Evolutionary conservation across 2,888 invertebrate genomes (phyloP).

Genomic region (Nemapogon koenigi): DNA sequence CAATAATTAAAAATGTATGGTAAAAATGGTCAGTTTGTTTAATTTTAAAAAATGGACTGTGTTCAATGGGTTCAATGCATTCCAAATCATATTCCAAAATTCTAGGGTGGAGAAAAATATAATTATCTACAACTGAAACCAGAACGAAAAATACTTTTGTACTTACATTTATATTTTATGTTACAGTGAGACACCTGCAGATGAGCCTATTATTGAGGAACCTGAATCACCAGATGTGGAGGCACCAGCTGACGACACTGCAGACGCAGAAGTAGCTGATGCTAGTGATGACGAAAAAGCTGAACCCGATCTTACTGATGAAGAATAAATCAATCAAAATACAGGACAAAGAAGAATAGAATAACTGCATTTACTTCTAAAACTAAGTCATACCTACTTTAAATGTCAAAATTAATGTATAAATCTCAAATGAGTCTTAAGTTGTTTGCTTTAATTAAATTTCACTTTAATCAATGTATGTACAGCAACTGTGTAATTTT

Average conservation of each 20-base stretch:
- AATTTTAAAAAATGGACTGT: too few relatives aligned
- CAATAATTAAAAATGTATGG: too few relatives aligned
- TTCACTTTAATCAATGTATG: too few relatives aligned
- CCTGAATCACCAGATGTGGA: slow-evolving; percentile 45
- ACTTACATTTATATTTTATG: slow-evolving; percentile 3
- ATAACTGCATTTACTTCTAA: slow-evolving; percentile 6
- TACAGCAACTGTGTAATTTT: too few relatives aligned
- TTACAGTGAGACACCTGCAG: slow-evolving; percentile 37
- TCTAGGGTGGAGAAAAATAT: too few relatives aligned
- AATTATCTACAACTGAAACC: neutral
- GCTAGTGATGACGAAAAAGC: slow-evolving; percentile 54
- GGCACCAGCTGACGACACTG: slow-evolving; percentile 30
- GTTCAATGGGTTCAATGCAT: too few relatives aligned
- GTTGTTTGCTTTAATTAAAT: too few relatives aligned
- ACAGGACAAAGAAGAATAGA: neutral
- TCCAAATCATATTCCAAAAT: too few relatives aligned
- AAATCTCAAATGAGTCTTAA: too few relatives aligned
- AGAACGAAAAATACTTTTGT: too few relatives aligned
- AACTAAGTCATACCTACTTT: neutral
- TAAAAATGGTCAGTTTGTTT: too few relatives aligned
- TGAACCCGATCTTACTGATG: slow-evolving; percentile 59
- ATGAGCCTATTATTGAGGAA: slow-evolving; percentile 55
- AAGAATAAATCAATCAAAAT: slow-evolving; percentile 36
- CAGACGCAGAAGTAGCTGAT: slow-evolving; percentile 35
- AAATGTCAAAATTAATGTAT: neutral